A percentile compares a stretch with the other conserved stretches of the same genome.
Evolutionary conservation across 1,140 invertebrate genomes (phyloP).

Genomic region (Ridgeia piscesae): DNA sequence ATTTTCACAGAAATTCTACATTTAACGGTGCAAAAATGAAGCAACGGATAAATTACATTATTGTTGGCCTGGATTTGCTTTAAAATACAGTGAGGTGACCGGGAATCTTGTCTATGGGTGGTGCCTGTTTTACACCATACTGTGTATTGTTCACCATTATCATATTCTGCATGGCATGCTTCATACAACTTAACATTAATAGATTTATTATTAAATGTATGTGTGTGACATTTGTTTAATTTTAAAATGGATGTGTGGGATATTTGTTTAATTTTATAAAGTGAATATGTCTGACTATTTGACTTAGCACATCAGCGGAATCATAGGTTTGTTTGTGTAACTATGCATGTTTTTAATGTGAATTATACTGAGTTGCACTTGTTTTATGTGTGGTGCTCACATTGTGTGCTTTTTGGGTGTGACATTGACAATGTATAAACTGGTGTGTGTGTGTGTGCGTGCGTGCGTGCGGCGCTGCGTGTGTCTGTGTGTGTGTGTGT

Average conservation of each 20-base stretch:
- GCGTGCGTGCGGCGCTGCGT: too few relatives aligned
- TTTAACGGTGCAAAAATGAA: not conserved
- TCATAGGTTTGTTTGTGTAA: not conserved
- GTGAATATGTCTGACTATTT: too few relatives aligned
- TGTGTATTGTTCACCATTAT: not conserved
- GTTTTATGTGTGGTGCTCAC: not conserved
- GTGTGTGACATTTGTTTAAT: not conserved
- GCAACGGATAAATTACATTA: not conserved
- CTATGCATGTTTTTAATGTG: not conserved
- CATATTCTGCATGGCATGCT: not conserved
- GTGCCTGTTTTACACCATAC: not conserved
- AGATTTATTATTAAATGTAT: not conserved
- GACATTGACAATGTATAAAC: not conserved
- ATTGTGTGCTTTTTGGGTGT: not conserved
- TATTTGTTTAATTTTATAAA: too few relatives aligned
- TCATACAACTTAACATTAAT: not conserved
- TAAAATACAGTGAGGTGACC: not conserved
- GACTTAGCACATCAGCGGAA: not conserved
- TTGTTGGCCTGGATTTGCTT: not conserved
- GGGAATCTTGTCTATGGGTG: not conserved
- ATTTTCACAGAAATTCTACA: not conserved
- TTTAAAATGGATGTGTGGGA: not conserved
- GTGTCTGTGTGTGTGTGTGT: too few relatives aligned
- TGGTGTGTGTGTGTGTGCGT: not conserved
- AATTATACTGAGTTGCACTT: not conserved